Percentiles rank a stretch among this genome's conserved stretches.
phyloP scores from a whole-genome alignment of 2,113 vertebrate species.

The Tachysurus fulvidraco region DNA sequence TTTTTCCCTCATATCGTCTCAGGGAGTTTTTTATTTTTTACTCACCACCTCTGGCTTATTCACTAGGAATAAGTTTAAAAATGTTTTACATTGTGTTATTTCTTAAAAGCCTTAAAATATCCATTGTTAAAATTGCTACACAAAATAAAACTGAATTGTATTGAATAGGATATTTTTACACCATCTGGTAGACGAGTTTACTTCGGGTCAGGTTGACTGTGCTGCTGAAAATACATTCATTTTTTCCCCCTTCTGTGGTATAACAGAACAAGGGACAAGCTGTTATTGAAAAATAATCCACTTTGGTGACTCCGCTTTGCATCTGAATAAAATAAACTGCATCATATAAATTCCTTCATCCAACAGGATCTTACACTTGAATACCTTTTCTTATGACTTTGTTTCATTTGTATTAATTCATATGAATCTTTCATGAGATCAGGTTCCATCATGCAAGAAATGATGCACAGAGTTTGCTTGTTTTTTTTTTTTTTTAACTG shows the following conservation, averaged over 20 bases:
- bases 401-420: not conserved
- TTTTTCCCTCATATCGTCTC: no score
- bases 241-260: not conserved
- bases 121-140: no score
- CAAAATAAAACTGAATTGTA: no score
- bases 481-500: conserved; percentile 6
- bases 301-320: not conserved
- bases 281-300: not conserved
- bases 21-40: no score
- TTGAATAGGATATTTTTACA: not conserved
- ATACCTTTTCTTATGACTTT: not conserved
- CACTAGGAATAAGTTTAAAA: no score
- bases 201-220: not conserved
- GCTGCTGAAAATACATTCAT: not conserved
- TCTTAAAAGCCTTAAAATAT: no score
- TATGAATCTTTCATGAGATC: not conserved
- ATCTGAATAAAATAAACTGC: not conserved
- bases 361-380: not conserved
- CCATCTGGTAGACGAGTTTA: not conserved
- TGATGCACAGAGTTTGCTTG: not conserved
- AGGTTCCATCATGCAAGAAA: not conserved
- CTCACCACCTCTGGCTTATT: no score
- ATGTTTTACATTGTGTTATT: no score
- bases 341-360: not conserved
- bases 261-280: not conserved